phyloP scores from a whole-genome alignment of 2,113 vertebrate genomes.

The Poecilia latipinna region DNA sequence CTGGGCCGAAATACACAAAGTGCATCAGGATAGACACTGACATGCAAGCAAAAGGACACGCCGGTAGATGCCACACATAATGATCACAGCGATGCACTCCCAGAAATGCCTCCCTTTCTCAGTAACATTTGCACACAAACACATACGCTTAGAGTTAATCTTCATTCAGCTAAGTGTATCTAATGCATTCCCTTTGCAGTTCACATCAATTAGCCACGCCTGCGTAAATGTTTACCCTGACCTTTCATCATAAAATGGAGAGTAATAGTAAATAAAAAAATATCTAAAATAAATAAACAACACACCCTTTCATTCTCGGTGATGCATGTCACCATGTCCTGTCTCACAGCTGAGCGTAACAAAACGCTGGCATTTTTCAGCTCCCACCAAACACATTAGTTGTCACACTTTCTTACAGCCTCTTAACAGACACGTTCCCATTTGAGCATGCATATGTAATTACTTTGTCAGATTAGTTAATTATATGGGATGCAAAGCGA shows the following conservation, averaged over 20 bases:
- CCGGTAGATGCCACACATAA: slow-evolving; percentile 5
- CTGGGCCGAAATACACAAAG: slow-evolving; percentile 58
- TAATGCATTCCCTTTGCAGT: slow-evolving; percentile 47
- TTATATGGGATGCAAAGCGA: no score
- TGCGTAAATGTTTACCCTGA: slow-evolving; percentile 36
- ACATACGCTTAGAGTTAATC: slow-evolving; percentile 12
- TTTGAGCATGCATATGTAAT: no score
- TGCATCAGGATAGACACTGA: slow-evolving; percentile 47
- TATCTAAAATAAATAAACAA: slow-evolving; percentile 33
- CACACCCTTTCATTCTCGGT: background rate
- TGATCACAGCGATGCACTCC: slow-evolving; percentile 15
- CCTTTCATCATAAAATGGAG: slow-evolving; percentile 35
- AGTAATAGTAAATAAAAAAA: slow-evolving; percentile 33
- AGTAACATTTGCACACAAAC: background rate
- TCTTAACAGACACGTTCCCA: no score
- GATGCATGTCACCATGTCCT: no score
- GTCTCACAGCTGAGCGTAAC: no score
- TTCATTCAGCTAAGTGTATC: slow-evolving; percentile 30
- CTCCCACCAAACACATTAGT: no score
- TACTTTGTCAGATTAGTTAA: no score
- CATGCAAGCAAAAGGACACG: slow-evolving; percentile 24
- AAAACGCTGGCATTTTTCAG: no score
- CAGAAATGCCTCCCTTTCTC: slow-evolving; percentile 14
- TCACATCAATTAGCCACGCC: slow-evolving; percentile 62
- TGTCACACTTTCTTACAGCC: no score